phyloP scores from a whole-genome alignment of 2,888 invertebrate species.

The Hesperia comma region DNA sequence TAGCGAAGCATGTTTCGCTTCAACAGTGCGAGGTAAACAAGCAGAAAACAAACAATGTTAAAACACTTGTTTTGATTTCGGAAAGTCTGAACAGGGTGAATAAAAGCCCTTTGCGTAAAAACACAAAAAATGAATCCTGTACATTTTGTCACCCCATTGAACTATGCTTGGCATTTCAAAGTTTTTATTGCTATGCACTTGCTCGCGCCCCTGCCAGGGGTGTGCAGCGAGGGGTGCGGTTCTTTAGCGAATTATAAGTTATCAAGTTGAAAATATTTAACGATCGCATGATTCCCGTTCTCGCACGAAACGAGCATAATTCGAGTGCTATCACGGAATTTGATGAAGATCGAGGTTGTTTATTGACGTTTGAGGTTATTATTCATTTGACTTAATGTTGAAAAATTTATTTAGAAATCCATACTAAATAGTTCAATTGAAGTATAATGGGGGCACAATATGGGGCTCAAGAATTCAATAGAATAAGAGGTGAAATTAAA shows the following conservation, averaged over 20 bases:
- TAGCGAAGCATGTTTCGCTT: background rate
- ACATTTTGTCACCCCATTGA: conserved; percentile 36
- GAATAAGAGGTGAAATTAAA: too few species aligned
- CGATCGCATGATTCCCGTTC: conserved; percentile 17
- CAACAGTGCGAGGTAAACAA: background rate
- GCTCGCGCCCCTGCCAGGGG: conserved; percentile 23
- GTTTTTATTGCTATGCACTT: conserved; percentile 37
- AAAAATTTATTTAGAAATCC: too few species aligned
- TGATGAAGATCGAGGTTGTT: background rate
- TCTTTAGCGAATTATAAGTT: conserved; percentile 32
- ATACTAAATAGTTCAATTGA: too few species aligned
- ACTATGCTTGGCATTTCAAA: conserved; percentile 32
- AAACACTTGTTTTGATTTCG: conserved; percentile 3
- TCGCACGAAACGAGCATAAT: conserved; percentile 25
- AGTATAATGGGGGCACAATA: too few species aligned
- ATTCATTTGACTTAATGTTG: too few species aligned
- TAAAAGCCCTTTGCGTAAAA: conserved; percentile 10
- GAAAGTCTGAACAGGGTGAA: background rate
- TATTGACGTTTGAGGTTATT: background rate
- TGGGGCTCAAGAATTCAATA: too few species aligned
- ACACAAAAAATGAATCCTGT: conserved; percentile 16
- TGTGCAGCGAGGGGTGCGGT: conserved; percentile 27
- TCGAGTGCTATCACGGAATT: conserved; percentile 11
- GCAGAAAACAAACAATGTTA: background rate
- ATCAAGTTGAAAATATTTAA: conserved; percentile 34